Evolutionary conservation across 2,888 invertebrate species (phyloP).

Genomic region (Metellina segmentata): DNA sequence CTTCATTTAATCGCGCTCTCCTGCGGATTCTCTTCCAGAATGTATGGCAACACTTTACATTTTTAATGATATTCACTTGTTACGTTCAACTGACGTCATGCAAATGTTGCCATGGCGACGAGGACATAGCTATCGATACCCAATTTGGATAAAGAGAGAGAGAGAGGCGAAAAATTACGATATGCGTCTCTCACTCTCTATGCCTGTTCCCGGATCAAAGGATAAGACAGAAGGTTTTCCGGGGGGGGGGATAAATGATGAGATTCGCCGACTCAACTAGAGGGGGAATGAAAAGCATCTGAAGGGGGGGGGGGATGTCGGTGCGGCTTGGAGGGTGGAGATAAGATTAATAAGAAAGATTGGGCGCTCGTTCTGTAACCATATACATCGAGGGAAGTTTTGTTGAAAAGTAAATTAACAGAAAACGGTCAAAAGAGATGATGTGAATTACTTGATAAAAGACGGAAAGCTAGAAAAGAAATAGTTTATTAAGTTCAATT

Average conservation of each 20-base stretch:
- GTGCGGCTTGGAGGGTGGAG: no score
- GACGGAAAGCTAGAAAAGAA: no score
- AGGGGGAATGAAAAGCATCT: constrained; percentile 7
- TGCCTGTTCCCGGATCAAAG: not conserved
- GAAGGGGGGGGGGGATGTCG: not conserved
- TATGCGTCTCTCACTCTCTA: not conserved
- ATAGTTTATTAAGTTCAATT: no score
- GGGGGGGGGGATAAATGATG: not conserved
- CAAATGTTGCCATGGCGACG: constrained; percentile 49
- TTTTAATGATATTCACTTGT: constrained; percentile 68
- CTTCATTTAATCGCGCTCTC: constrained; percentile 12
- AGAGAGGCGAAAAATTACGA: not conserved
- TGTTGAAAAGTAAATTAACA: no score
- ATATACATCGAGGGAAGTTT: no score
- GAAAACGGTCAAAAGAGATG: no score
- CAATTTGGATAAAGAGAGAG: constrained; percentile 15
- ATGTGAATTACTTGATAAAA: no score
- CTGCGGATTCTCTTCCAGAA: constrained; percentile 12
- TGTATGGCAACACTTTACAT: constrained; percentile 58
- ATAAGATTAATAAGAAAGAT: no score
- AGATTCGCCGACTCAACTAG: not conserved
- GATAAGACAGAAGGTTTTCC: constrained; percentile 5
- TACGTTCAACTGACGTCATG: constrained; percentile 63
- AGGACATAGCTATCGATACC: constrained; percentile 45
- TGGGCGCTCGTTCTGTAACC: no score